A percentile compares a stretch with the other conserved stretches of the same genome.
Evolutionary conservation across 2,113 vertebrate genomes (phyloP).

Genomic region (Beaufortia kweichowensis): DNA sequence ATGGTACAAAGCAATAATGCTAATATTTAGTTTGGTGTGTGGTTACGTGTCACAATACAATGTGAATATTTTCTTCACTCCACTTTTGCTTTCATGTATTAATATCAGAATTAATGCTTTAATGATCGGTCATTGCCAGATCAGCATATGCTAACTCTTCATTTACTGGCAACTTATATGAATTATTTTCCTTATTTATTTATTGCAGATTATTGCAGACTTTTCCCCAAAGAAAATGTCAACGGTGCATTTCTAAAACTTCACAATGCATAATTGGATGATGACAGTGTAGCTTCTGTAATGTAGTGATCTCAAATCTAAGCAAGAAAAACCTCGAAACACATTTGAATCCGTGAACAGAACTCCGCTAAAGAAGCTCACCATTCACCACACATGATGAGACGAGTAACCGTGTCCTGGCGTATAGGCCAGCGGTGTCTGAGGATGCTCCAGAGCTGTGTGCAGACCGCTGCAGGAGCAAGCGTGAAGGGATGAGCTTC

Average conservation of each 20-base stretch:
- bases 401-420: neutral
- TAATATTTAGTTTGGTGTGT: no score
- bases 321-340: neutral
- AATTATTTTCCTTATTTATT: no score
- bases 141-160: no score
- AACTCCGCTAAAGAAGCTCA: conserved; percentile 9
- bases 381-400: neutral
- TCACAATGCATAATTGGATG: neutral
- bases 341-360: neutral
- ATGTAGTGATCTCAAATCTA: neutral
- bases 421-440: no score
- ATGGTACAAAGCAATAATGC: no score
- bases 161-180: no score
- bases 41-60: no score
- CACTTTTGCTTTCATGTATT: no score
- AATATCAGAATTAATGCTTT: no score
- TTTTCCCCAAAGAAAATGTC: neutral
- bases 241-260: neutral
- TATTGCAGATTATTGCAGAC: no score
- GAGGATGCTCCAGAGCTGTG: neutral
- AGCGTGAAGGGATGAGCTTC: neutral
- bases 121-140: no score
- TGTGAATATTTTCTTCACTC: no score
- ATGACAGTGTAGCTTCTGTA: conserved; percentile 10
- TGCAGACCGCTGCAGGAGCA: neutral